Evolutionary conservation across 2,113 vertebrate species (phyloP).

Genomic region (Caloenas nicobarica): DNA sequence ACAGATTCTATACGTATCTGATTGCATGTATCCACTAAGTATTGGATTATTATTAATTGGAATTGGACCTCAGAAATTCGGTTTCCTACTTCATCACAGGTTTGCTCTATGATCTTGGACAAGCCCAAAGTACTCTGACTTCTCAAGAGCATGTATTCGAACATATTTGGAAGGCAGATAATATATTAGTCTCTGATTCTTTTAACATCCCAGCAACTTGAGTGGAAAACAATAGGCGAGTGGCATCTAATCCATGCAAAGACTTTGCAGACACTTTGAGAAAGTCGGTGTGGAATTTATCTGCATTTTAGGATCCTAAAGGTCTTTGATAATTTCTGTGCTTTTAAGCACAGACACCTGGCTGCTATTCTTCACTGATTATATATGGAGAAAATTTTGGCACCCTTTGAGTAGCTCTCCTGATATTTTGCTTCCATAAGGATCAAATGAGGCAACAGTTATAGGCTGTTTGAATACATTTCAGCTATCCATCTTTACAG

Average conservation of each 20-base stretch:
- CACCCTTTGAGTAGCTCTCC: background rate
- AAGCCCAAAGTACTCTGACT: background rate
- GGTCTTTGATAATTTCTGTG: background rate
- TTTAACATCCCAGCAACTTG: background rate
- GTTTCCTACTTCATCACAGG: background rate
- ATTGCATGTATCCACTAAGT: background rate
- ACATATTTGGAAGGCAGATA: background rate
- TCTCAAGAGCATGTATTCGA: background rate
- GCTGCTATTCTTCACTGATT: background rate
- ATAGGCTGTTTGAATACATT: background rate
- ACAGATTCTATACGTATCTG: background rate
- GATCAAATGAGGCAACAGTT: background rate
- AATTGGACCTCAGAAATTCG: background rate
- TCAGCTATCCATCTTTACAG: background rate
- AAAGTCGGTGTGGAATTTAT: background rate
- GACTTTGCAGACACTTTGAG: background rate
- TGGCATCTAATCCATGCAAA: background rate
- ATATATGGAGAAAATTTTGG: background rate
- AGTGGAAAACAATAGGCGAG: background rate
- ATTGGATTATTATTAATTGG: background rate
- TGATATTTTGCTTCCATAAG: background rate
- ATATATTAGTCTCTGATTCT: background rate
- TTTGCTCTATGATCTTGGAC: background rate
- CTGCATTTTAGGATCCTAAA: background rate
- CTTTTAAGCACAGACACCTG: background rate